These are phyloP conservation scores for Leucoraja ocellata DNA, from an alignment of 2,797 vertebrate genomes.

Conservation along the genomic window DNA sequence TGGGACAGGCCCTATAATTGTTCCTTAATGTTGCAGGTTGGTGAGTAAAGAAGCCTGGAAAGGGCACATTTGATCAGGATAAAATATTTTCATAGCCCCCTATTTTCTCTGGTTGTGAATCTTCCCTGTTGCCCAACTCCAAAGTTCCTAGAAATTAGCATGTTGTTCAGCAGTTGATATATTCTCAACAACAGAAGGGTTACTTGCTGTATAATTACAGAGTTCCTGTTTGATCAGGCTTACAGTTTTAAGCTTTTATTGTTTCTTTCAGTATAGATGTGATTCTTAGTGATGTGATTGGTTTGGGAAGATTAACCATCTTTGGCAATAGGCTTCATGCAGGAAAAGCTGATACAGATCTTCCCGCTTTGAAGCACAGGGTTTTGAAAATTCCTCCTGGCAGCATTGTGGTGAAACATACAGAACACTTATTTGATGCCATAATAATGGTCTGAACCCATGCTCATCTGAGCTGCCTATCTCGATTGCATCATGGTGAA, in stretches of 20 bases:
- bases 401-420: background rate
- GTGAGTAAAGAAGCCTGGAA: background rate
- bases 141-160: background rate
- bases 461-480: background rate
- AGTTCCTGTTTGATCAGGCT: constrained; percentile 1
- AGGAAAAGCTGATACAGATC: background rate
- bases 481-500: background rate
- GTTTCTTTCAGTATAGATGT: background rate
- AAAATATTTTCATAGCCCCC: background rate
- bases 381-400: background rate
- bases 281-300: background rate
- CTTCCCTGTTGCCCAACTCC: background rate
- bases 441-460: background rate
- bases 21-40: background rate
- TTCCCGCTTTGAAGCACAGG: background rate
- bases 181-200: background rate
- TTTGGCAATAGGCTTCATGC: background rate
- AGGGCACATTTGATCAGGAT: background rate
- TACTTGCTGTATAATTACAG: background rate
- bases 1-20: no score
- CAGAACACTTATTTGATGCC: background rate
- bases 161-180: background rate
- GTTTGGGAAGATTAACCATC: background rate
- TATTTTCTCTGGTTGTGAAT: background rate
- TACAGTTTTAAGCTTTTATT: background rate